A percentile compares a stretch with the other conserved stretches of the same genome.
phyloP scores from a whole-genome alignment of 2,113 vertebrate species.

The Pelecanoides urinatrix region DNA sequence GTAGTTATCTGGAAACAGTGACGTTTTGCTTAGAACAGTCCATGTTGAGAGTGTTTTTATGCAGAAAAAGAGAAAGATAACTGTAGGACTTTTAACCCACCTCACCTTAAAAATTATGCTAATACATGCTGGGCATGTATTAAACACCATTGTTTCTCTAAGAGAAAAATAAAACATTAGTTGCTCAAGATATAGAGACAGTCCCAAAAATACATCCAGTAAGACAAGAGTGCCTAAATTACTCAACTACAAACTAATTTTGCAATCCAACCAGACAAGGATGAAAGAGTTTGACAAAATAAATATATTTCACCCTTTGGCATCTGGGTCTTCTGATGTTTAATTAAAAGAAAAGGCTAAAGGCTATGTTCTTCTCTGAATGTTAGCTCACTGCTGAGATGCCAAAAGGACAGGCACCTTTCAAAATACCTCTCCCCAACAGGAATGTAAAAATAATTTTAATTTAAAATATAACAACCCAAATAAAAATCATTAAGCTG shows the following conservation, averaged over 20 bases:
- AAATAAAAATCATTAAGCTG: conserved; percentile 61
- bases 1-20: not conserved
- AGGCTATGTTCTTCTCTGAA: conserved; percentile 48
- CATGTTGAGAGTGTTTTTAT: not conserved
- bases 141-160: not conserved
- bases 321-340: conserved; percentile 57
- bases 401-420: conserved; percentile 29
- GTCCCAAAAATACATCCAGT: not conserved
- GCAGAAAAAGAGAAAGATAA: not conserved
- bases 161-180: not conserved
- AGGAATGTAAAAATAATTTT: conserved; percentile 18
- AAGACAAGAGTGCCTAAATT: conserved; percentile 20
- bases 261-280: not conserved
- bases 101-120: not conserved
- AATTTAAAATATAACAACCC: conserved; percentile 54
- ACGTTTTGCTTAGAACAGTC: not conserved
- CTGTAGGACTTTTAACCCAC: not conserved
- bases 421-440: conserved; percentile 21
- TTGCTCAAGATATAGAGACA: not conserved
- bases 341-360: conserved; percentile 66
- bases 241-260: not conserved
- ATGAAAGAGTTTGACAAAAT: conserved; percentile 37
- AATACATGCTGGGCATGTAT: not conserved
- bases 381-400: not conserved
- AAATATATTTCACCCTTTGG: conserved; percentile 33